phyloP scores from a whole-genome alignment of 1,140 invertebrate genomes.

The Dinoponera quadriceps region DNA sequence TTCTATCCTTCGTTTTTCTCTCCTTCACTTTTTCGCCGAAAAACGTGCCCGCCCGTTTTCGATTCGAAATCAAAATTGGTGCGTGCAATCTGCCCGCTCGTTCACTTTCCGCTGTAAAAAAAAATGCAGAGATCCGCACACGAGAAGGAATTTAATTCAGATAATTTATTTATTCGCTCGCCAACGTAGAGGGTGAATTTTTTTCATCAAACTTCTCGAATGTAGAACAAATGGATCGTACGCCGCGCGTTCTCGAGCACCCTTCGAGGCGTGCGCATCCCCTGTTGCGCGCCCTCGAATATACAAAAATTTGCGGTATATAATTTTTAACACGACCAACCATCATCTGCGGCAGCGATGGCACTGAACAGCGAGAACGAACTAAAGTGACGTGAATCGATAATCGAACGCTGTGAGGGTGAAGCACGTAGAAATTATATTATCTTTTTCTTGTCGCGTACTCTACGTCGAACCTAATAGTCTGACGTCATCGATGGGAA shows the following conservation, averaged over 20 bases:
- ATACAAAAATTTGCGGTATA: slow-evolving; percentile 66
- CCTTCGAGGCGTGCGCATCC: background rate
- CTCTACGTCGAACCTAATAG: slow-evolving; percentile 72
- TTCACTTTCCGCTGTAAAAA: no score
- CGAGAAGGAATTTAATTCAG: background rate
- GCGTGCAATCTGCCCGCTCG: no score
- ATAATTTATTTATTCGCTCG: slow-evolving; percentile 1
- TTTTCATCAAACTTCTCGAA: background rate
- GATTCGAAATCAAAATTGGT: no score
- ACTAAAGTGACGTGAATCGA: slow-evolving; percentile 72
- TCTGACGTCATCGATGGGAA: slow-evolving; percentile 70
- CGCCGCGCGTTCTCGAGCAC: slow-evolving; percentile 1
- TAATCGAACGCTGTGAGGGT: slow-evolving; percentile 68
- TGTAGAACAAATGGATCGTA: slow-evolving; percentile 38
- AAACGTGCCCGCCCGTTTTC: no score
- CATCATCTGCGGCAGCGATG: slow-evolving; percentile 43
- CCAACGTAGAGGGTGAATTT: background rate
- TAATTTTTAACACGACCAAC: slow-evolving; percentile 68
- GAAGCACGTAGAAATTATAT: slow-evolving; percentile 74
- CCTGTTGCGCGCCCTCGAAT: slow-evolving; percentile 23
- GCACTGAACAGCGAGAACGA: slow-evolving; percentile 60
- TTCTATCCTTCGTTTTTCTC: background rate
- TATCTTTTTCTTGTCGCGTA: slow-evolving; percentile 74
- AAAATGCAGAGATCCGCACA: no score
- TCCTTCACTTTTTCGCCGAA: no score